Conservation (phyloP, 2,797 vertebrate species). For the Phataginus tetradactyla region DNA sequence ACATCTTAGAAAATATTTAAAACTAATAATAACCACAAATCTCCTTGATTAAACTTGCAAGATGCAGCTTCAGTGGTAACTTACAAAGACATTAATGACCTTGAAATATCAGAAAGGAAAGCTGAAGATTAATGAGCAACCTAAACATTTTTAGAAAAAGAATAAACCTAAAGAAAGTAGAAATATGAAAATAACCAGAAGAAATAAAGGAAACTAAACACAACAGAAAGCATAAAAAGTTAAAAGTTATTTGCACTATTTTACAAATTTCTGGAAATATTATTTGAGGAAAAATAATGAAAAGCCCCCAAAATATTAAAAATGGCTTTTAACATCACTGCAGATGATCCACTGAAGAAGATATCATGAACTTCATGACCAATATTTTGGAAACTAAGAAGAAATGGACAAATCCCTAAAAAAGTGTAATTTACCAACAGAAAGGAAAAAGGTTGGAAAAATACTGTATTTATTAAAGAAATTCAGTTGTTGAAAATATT, state of each 20-base stretch:
- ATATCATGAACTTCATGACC: not conserved
- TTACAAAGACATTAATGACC: constrained; percentile 19
- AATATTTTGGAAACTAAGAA: constrained; percentile 16
- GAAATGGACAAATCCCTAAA: constrained; percentile 16
- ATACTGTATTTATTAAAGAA: not conserved
- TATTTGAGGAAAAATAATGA: not conserved
- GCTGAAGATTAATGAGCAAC: constrained; percentile 10
- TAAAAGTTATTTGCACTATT: constrained; percentile 29
- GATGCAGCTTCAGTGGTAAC: not conserved
- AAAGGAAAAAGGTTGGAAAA: not conserved
- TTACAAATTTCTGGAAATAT: not conserved
- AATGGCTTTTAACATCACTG: not conserved
- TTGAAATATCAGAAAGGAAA: constrained; percentile 2
- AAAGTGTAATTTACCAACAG: constrained; percentile 29
- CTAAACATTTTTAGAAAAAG: not conserved
- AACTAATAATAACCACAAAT: constrained; percentile 13
- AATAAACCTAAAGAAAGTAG: not conserved
- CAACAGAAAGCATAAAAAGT: not conserved
- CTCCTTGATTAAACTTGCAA: not conserved
- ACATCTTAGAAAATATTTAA: constrained; percentile 30
- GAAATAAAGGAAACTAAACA: not conserved
- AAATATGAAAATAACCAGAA: constrained; percentile 23
- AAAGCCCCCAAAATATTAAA: not conserved
- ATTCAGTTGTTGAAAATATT: constrained; percentile 36
- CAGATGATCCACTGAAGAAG: not conserved